Evolutionary conservation across 92 coral and sea anemone species (phyloP), one percentile per base, ranked within the genome.

Genomic region (Actinernus sp.): DNA sequence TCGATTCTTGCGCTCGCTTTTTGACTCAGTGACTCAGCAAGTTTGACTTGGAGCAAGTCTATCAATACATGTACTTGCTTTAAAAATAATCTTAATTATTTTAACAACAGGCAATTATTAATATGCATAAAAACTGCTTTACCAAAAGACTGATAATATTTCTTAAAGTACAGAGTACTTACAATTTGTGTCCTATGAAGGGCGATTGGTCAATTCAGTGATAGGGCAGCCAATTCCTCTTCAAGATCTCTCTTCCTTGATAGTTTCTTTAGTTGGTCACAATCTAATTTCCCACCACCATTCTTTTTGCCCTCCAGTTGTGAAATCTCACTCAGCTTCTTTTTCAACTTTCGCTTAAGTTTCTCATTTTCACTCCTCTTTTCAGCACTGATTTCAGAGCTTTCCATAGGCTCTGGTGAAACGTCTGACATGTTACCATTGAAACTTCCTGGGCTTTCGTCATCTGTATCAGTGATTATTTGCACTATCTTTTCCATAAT

Each of bases 181-280:
- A 64, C 71, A 21, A 53, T 29, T 68, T 38, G 30, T 19, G 39
- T 37, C 78, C 45, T 13, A 32, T 49, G 18, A 53, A 69, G 52
- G 65, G 11, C 49, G 23, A 51, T 29, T 53, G 51, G 52, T 62
- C 79, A 81, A 77, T 73, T 66, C 29, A 73, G 38, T 7, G 68
- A 61, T 21, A 81, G 70, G 27, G 73, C 48, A 20, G 88, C 88
- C 72, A 90, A 75, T 37, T 90, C 89, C 9, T 81, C 89, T 53
- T 90, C 97, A 20, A 86, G 69, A 19, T 90, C 97, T 34, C 49
- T 50, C 72, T 81, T 90, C 30, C 97, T 79, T n/a, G 89, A 68
- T 49, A 90, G 71, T 68, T 90, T 90, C 65, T 90, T 90, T 41
- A 90, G 59, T 60, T 90, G 97, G 71, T 90, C 97, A 28, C 97